Evolutionary conservation across 2,888 invertebrate genomes (phyloP).

Genomic region (Stenichneumon culpator): DNA sequence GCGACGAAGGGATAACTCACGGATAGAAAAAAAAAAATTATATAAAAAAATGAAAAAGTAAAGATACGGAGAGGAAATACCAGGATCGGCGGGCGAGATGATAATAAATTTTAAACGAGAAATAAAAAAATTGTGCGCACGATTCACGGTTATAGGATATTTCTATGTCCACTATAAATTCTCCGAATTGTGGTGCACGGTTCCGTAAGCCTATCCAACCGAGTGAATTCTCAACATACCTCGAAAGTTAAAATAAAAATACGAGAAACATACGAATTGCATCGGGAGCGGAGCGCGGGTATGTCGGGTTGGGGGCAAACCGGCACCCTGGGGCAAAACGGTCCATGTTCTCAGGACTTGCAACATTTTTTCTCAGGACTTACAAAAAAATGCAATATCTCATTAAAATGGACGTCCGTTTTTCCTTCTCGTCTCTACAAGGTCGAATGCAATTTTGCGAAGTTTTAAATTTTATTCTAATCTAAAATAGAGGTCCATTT

Average conservation of each 20-base stretch:
- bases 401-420: too few species aligned
- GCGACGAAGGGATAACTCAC: conserved; percentile 15
- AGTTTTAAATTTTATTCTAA: too few species aligned
- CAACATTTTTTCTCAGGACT: too few species aligned
- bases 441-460: too few species aligned
- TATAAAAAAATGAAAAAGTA: background rate
- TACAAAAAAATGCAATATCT: too few species aligned
- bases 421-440: too few species aligned
- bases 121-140: conserved; percentile 10
- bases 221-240: conserved; percentile 3
- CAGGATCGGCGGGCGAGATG: conserved; percentile 3
- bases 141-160: background rate
- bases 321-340: too few species aligned
- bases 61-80: conserved; percentile 12
- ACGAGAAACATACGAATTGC: background rate
- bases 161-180: conserved; percentile 36
- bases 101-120: conserved; percentile 21
- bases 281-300: background rate
- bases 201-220: conserved; percentile 7
- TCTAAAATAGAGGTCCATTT: too few species aligned
- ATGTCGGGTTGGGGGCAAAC: too few species aligned
- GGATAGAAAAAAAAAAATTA: background rate
- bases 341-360: too few species aligned
- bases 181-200: background rate
- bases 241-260: background rate